phyloP scores from a whole-genome alignment of 2,888 invertebrate genomes.

The Nebria salina region DNA sequence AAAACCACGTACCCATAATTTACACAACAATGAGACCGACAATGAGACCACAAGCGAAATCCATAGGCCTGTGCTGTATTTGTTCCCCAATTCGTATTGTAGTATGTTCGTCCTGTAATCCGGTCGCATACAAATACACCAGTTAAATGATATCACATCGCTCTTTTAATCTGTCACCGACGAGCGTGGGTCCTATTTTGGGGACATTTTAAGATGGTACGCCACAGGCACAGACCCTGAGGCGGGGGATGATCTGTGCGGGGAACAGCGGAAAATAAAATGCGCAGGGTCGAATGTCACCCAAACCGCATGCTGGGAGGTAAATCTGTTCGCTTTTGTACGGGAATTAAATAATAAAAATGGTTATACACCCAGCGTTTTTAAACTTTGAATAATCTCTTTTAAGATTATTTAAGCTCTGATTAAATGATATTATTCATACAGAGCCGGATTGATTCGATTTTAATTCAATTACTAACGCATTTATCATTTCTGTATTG shows the following conservation, averaged over 20 bases:
- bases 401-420: background rate
- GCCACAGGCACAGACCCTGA: background rate
- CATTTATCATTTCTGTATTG: background rate
- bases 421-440: background rate
- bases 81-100: constrained; percentile 24
- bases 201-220: constrained; percentile 18
- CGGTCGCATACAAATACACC: constrained; percentile 11
- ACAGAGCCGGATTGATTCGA: background rate
- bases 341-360: constrained; percentile 22
- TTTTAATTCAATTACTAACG: background rate
- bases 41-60: constrained; percentile 22
- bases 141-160: constrained; percentile 19
- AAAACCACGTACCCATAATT: constrained; percentile 36
- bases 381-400: background rate
- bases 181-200: constrained; percentile 19
- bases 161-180: constrained; percentile 20
- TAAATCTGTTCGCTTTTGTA: constrained; percentile 16
- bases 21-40: constrained; percentile 32
- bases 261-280: background rate
- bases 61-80: constrained; percentile 7
- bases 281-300: background rate
- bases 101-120: constrained; percentile 13
- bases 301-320: constrained; percentile 9
- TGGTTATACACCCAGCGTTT: background rate
- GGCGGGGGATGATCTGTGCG: background rate